Conservation (phyloP, 1,140 invertebrate genomes). For the Nixonia krombeini region DNA sequence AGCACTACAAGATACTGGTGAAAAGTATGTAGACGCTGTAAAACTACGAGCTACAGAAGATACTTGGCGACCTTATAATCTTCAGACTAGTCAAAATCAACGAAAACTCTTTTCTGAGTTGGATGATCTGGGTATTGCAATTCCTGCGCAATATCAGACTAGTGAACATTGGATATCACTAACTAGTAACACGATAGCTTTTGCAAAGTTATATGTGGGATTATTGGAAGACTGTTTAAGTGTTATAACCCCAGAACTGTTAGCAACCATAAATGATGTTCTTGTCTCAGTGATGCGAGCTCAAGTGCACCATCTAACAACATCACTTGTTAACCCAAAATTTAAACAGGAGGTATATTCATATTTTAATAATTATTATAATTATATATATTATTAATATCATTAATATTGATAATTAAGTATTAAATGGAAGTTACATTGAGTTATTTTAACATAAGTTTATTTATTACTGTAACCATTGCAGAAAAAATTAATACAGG, state of each 20-base stretch:
- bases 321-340: constrained; percentile 74
- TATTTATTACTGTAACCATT: constrained; percentile 19
- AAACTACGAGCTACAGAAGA: constrained; percentile 81
- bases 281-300: constrained; percentile 77
- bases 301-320: constrained; percentile 77
- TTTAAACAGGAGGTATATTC: constrained; percentile 73
- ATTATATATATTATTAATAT: not conserved
- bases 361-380: no score
- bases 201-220: constrained; percentile 78
- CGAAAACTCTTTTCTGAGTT: constrained; percentile 69
- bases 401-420: constrained; percentile 2
- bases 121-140: constrained; percentile 66
- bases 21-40: constrained; percentile 83
- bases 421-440: not conserved
- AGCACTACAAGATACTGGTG: constrained; percentile 77
- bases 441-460: not conserved
- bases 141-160: constrained; percentile 59
- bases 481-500: constrained; percentile 62
- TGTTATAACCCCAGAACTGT: constrained; percentile 77
- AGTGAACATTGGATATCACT: constrained; percentile 80
- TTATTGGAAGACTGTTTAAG: constrained; percentile 80
- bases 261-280: constrained; percentile 76
- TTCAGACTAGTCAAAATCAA: constrained; percentile 73
- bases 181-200: constrained; percentile 80
- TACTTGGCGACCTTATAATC: constrained; percentile 80